Conservation (phyloP, 2,888 invertebrate genomes). For the Euzetes globulus region DNA sequence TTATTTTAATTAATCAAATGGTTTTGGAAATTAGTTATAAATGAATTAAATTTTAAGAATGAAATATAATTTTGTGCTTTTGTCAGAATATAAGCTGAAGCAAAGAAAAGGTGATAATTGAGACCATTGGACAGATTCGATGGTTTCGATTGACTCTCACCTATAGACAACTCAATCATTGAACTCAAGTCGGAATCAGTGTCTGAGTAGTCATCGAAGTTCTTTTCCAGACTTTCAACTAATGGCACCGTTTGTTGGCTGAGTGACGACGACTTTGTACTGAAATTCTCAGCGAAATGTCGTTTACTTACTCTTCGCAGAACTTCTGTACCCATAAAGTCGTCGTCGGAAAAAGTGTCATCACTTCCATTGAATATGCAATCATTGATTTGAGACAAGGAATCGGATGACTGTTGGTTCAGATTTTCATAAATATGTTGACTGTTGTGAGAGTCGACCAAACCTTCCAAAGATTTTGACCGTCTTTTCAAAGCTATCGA, state of each 20-base stretch:
- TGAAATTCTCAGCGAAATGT: constrained; percentile 35
- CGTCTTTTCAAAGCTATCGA: constrained; percentile 3
- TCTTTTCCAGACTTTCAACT: constrained; percentile 14
- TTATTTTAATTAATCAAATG: not conserved
- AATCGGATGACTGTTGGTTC: not conserved
- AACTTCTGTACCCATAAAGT: constrained; percentile 38
- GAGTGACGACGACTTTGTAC: not conserved
- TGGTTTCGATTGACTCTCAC: constrained; percentile 7
- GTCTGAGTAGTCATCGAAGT: constrained; percentile 1
- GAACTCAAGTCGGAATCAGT: constrained; percentile 24
- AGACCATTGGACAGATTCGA: too few relatives aligned
- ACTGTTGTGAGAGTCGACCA: not conserved
- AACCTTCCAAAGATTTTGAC: constrained; percentile 29
- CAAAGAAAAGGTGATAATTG: not conserved
- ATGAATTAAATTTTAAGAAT: too few relatives aligned
- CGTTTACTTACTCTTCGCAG: constrained; percentile 37
- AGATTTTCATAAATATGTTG: constrained; percentile 34
- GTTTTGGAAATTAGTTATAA: not conserved
- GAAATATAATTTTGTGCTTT: not conserved
- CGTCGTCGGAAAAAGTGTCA: constrained; percentile 31
- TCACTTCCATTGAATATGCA: not conserved
- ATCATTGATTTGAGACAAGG: not conserved
- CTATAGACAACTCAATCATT: constrained; percentile 23
- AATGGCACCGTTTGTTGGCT: constrained; percentile 25
- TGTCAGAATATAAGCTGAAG: not conserved